Evolutionary conservation across 2,113 vertebrate species (phyloP), one percentile per base, ranked within the genome.

Genomic region (Okapia johnstoni): DNA sequence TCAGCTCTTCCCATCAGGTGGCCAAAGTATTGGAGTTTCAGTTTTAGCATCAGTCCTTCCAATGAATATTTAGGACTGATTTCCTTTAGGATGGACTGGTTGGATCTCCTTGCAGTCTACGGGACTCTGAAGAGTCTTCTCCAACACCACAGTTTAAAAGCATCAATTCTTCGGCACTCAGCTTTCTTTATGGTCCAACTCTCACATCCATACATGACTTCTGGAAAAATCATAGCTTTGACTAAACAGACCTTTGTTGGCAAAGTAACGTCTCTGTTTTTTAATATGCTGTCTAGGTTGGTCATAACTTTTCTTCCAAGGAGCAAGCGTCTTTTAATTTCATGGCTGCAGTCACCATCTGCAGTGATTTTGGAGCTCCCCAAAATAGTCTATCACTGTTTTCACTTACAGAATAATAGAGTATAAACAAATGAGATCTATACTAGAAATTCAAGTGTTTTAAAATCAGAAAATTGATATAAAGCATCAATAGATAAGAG

Each of bases 361-460:
- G 66, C 33, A n/a, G 61, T 40, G 66, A 70, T 23, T 70, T 13
- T 40, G 19, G 19, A 70, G 10, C n/a, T 19, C 10, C 0, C 0
- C 1, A n/a, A 17, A n/a, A 40, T 40, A 70, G 66, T 23, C n/a
- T 70, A n/a, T 70, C 19, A 40, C n/a, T 40, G 66, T 40, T 40
- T 3, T n/a, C 10, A 70, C 30, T 30, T 40, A 23, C 23, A 60
- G 28, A 84, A 66, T 17, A 14, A 58, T 23, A 85, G 21, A 6
- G 14, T 90, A 1, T 52, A 23, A 58, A 43, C 30, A 70, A 30
- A 48, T 48, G 61, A 10, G 16, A 54, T 28, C 79, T 81, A 87
- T 7, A 40, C 19, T 16, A 48, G 60, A 81, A 46, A 70, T 73
- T 73, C 1, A 33, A 28, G 61, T 61, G 60, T 40, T 25, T 86